Base-by-base conservation (phyloP, 1,140 invertebrate genomes). In the Drosophila sproati region DNA sequence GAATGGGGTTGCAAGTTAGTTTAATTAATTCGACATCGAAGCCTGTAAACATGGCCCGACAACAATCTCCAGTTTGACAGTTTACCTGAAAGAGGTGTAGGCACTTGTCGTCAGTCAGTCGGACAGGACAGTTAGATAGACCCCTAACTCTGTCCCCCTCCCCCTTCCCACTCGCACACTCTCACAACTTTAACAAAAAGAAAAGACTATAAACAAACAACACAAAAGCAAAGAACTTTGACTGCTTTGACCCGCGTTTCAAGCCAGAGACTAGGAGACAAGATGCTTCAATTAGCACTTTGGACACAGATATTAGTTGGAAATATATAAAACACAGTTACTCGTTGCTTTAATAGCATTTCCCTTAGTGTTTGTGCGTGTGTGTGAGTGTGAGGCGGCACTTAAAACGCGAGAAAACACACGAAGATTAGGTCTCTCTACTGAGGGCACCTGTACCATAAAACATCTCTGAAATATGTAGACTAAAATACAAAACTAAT, bases 231-330 rank as follows among this genome's bases (percentile, higher is more conserved):
- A 81, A 78, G 83, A 88, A 88, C 83, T 87, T 80, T 87, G 77
- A 89, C 59, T 74, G 6, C 12, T 35, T 32, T 73, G 67, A 83
- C 73, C 47, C 32, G 29, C 55, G 70, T 35, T 56, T 34, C 28
- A 51, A 77, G 45, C 43, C 20, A 20, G 45, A 64, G 59, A 45
- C 62, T 59, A 45, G 45, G 45, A 57, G 34, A 77, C 39, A 43
- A 60, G 83, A 69, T 69, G 85, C 85, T 88, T 82, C 83, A 88
- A 89, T 88, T 88, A 88, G 83, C 80, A 87, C 83, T 88, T 88
- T 89, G 85, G 83, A 89, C 77, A 88, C 83, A 89, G 77, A 83
- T 88, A 88, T 89, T 88, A 88, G 85, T 83, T 57, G 70, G 72
- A 74, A 88, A 80, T 4, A n/a, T 3, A 41, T 77, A 88, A 59